Base-by-base conservation (phyloP, 2,888 invertebrate genomes). In the Heliconius charithonia region DNA sequence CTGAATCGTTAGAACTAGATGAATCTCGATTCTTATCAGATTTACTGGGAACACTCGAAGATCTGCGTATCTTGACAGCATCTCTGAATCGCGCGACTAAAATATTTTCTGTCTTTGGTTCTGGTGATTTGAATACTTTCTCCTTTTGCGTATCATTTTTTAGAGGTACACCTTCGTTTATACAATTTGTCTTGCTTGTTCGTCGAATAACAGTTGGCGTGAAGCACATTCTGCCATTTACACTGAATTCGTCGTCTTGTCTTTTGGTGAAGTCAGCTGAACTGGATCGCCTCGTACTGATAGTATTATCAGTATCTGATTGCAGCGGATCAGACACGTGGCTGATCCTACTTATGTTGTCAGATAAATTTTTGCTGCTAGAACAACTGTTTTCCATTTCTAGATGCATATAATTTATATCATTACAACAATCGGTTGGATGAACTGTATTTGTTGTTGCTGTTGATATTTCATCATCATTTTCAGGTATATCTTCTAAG, bases 1-100 rank as follows among this genome's bases (percentile, higher is more conserved):
- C 97, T 0, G 97, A 97, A 84, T 97, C 97, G 84, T 96, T 97
- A 9, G 97, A 97, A 85, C 96, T 96, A 0, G 97, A 96, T 0
- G 97, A 97, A 83, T 97, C 97, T 79, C 97, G 90, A 81, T 97
- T 97, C 82, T 96, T 96, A 10, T 96, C 96, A 0, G 96, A 95
- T 88, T 97, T 97, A 82, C 96, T 97, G 2, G 97, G 97, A 0
- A 96, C 96, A 82, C 96, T 96, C 0, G 96, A 96, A 0, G 97
- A 97, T 62, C 97, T 91, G 56, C 97, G 92, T 32, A 96, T 96
- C 86, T 96, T 96, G 0, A 96, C 96, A 1, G 95, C 95, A 63
- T 95, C 94, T 70, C 95, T 92, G 73, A 96, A 95, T 71, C 95
- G 91, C 1, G 94, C 90, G 0, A 93, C 91, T 2, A 94, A 86